Evolutionary conservation across 2,113 vertebrate species (phyloP).

Genomic region (Semnopithecus entellus): DNA sequence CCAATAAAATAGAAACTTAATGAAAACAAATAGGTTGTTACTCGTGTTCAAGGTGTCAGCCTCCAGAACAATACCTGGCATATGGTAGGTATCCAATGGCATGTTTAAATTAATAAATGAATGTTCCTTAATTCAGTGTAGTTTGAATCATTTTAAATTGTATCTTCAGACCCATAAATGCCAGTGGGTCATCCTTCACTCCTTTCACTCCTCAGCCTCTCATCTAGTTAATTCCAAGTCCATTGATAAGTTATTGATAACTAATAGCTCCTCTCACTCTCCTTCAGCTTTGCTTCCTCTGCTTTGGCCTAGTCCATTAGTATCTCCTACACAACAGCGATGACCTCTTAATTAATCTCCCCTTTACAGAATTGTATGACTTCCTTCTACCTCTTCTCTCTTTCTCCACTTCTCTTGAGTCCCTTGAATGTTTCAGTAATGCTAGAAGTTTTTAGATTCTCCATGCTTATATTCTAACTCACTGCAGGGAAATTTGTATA

Average conservation of each 20-base stretch:
- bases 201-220: neutral
- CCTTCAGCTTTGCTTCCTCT: neutral
- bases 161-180: neutral
- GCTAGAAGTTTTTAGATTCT: neutral
- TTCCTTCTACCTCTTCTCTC: neutral
- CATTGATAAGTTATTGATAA: neutral
- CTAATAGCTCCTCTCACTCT: neutral
- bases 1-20: neutral
- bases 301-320: neutral
- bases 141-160: neutral
- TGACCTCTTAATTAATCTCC: neutral
- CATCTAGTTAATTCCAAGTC: neutral
- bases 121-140: neutral
- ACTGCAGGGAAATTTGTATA: neutral
- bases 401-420: neutral
- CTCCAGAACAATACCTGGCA: neutral
- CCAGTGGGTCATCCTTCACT: neutral
- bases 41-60: neutral
- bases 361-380: neutral
- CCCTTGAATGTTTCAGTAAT: neutral
- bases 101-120: neutral
- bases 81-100: neutral
- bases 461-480: neutral
- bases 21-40: neutral
- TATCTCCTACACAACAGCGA: neutral